Evolutionary conservation across 1,140 invertebrate species (phyloP).

Genomic region (Amphibalanus amphitrite): DNA sequence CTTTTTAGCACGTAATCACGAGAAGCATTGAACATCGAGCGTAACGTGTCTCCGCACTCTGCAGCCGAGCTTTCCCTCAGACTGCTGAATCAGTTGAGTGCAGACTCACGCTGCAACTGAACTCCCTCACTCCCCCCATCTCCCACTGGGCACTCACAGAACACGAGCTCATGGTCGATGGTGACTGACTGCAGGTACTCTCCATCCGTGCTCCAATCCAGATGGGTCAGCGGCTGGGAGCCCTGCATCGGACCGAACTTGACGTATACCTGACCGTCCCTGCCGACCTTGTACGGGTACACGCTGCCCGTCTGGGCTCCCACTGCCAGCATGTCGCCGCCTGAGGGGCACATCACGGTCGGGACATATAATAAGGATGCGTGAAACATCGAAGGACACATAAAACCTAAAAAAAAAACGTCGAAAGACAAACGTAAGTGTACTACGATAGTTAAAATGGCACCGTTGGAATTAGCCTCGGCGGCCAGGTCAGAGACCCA

Average conservation of each 20-base stretch:
- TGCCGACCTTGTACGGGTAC: constrained; percentile 61
- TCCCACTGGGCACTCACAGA: constrained; percentile 43
- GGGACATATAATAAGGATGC: too few relatives aligned
- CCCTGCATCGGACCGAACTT: constrained; percentile 71
- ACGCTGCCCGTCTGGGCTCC: constrained; percentile 77
- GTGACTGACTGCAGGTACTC: constrained; percentile 74
- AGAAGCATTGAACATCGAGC: too few relatives aligned
- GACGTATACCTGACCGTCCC: constrained; percentile 71
- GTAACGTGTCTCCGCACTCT: too few relatives aligned
- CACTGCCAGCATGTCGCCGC: constrained; percentile 72
- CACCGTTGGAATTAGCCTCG: too few relatives aligned
- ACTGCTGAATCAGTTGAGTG: constrained; percentile 56
- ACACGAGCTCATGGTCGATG: constrained; percentile 76
- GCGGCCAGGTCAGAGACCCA: too few relatives aligned
- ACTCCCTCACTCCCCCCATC: background rate
- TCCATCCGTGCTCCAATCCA: constrained; percentile 84
- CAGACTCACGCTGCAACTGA: too few relatives aligned
- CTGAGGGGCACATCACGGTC: constrained; percentile 28
- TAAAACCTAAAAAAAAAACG: too few relatives aligned
- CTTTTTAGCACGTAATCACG: too few relatives aligned
- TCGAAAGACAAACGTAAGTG: too few relatives aligned
- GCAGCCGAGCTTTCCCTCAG: constrained; percentile 65
- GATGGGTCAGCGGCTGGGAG: constrained; percentile 54
- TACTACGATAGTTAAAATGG: too few relatives aligned
- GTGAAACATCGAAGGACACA: too few relatives aligned